Evolutionary conservation across 2,888 invertebrate genomes (phyloP), one percentile per base, ranked within the genome.

Genomic region (Vesta saturnalis): DNA sequence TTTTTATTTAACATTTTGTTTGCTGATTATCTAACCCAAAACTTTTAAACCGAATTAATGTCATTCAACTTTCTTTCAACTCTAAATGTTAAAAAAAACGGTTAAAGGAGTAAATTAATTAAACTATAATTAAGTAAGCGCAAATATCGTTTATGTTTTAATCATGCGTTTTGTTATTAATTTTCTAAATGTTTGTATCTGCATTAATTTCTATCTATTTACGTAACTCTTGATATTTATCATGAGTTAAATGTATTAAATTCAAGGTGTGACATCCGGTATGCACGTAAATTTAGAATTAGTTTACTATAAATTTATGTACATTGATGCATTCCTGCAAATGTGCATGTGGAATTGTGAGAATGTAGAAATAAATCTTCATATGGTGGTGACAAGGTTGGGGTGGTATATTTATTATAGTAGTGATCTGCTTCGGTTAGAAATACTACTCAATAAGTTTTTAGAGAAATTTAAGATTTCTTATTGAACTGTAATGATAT

Each of bases 341-440:
- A 52, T 52, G 52, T 52, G 52, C 52, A 52, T 52, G 52, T 52
- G 52, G 52, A 12, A 52, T 52, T 52, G 52, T 52, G 18, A 52
- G 52, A 52, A 52, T 52, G 52, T 19, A 19, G 52, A 21, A 52
- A 52, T 52, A 19, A 52, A 52, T 52, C 52, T 52, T 52, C 52
- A 52, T 21, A 21, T 52, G 21, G 52, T 52, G 52, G 52, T 52
- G 52, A 52, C 52, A 52, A 52, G 52, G 21, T 19, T 19, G 52
- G 52, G 52, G 52, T 52, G 18, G 52, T 19, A 52, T 52, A 52
- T 52, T 52, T 52, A 52, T 52, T 52, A 52, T 19, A 52, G 52
- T 52, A 19, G 52, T 52, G 52, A 52, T 52, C 52, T 52, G 39
- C 39, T 39, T 39, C 39, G 39, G 39, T 8, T 39, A 39, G 39